These are phyloP conservation scores for Sclerurus mexicanus DNA, from an alignment of 2,113 vertebrate genomes.

Conservation along the genomic window DNA sequence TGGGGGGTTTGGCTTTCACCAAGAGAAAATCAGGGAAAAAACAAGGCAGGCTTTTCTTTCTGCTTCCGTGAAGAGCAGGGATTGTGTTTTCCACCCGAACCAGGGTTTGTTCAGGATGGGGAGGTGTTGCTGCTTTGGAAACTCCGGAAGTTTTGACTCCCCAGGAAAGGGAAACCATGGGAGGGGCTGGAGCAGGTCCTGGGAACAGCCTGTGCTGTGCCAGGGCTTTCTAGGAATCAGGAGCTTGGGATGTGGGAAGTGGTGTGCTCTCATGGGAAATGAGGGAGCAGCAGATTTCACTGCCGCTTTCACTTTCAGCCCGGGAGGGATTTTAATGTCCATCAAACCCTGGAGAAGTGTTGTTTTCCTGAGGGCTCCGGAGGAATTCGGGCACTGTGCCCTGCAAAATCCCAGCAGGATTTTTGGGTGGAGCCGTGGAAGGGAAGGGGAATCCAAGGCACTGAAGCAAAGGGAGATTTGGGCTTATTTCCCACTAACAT, in stretches of 20 bases:
- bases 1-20: not conserved
- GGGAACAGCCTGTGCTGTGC: not conserved
- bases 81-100: not conserved
- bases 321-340: not conserved
- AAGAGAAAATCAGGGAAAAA: not conserved
- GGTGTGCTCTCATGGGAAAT: not conserved
- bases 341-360: not conserved
- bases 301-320: not conserved
- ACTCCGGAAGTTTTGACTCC: not conserved
- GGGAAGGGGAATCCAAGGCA: not conserved
- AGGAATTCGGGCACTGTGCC: not conserved
- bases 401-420: not conserved
- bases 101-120: not conserved
- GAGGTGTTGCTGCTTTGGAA: not conserved
- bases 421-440: not conserved
- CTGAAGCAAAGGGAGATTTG: not conserved
- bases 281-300: fast-evolving
- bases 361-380: not conserved
- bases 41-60: not conserved
- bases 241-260: not conserved
- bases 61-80: not conserved
- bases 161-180: not conserved
- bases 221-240: not conserved
- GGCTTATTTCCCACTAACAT: not conserved
- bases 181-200: not conserved